A percentile compares a stretch with the other conserved stretches of the same genome.
Conservation (phyloP, 2,797 vertebrate species). For the Trachops cirrhosus region DNA sequence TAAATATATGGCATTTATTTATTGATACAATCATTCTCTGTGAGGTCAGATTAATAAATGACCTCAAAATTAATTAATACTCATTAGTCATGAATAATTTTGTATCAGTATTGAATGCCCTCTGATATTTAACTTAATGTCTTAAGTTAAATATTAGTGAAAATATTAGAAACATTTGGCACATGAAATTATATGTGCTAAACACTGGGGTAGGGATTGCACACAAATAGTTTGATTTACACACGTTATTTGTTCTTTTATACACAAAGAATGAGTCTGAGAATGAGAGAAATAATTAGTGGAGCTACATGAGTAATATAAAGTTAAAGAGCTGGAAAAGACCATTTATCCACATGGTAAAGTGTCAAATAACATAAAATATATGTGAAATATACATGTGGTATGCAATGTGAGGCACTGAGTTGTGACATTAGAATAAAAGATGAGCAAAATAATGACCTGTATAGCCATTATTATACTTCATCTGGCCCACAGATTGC, state of each 20-base stretch:
- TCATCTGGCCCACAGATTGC: not conserved
- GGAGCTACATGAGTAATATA: not conserved
- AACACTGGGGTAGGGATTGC: not conserved
- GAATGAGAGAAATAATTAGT: not conserved
- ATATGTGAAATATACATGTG: too few relatives aligned
- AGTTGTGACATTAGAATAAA: not conserved
- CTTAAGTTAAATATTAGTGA: not conserved
- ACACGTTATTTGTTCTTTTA: not conserved
- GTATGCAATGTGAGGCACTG: too few relatives aligned
- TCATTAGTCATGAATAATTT: constrained; percentile 36
- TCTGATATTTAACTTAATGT: constrained; percentile 44
- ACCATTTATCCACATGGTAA: not conserved
- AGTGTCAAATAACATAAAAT: not conserved
- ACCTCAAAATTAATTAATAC: constrained; percentile 47
- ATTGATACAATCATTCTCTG: not conserved
- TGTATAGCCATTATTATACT: not conserved
- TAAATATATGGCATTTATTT: not conserved
- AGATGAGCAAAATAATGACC: not conserved
- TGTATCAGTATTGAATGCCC: not conserved
- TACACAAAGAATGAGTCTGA: not conserved
- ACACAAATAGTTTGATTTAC: not conserved
- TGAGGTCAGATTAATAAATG: not conserved
- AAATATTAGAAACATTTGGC: constrained; percentile 45
- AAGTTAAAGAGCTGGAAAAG: not conserved
- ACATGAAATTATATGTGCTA: not conserved